These are phyloP conservation scores for Notoglanidium macrostoma DNA, from an alignment of 2,797 vertebrate genomes.

Conservation along the genomic window DNA sequence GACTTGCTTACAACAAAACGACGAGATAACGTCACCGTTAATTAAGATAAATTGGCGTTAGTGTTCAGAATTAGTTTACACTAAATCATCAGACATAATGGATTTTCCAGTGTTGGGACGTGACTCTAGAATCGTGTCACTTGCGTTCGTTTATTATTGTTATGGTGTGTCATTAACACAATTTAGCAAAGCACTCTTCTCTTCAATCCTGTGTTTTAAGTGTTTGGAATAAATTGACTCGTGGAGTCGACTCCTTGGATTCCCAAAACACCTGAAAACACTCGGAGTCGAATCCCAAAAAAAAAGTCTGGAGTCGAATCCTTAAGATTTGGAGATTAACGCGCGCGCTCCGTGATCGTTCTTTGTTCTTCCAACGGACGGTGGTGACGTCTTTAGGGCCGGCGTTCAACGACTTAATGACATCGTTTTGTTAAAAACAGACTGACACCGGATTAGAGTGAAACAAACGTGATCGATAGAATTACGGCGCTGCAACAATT, in stretches of 20 bases:
- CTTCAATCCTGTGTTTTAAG: no score
- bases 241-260: background rate
- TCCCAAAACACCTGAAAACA: background rate
- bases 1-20: background rate
- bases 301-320: background rate
- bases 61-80: background rate
- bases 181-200: background rate
- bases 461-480: background rate
- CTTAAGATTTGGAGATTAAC: background rate
- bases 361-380: constrained; percentile 29
- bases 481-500: background rate
- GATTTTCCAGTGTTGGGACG: no score
- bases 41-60: background rate
- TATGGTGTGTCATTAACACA: background rate
- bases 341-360: background rate
- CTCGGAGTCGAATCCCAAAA: background rate
- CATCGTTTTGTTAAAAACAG: background rate
- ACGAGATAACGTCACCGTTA: background rate
- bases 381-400: background rate
- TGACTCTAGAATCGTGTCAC: background rate
- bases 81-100: no score
- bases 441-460: background rate
- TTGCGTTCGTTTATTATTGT: no score
- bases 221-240: background rate
- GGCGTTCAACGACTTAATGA: background rate